Conservation (phyloP, 2,888 invertebrate genomes). For the Plutella xylostella region DNA sequence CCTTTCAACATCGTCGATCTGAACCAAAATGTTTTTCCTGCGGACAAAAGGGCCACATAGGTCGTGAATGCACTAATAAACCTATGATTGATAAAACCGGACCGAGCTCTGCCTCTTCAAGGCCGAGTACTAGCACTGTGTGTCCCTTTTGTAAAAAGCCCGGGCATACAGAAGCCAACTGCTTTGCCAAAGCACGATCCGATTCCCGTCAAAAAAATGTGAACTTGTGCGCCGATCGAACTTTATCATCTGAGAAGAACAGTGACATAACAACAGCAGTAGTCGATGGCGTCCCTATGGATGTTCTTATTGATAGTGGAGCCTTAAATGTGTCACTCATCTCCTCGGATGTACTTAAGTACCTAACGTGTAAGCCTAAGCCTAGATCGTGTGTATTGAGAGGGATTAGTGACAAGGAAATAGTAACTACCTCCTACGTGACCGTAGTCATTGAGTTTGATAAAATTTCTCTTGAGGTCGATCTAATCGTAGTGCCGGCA, state of each 20-base stretch:
- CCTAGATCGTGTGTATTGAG: slow-evolving; percentile 7
- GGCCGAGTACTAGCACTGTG: neutral
- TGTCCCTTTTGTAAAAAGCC: neutral
- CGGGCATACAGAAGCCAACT: neutral
- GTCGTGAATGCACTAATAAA: neutral
- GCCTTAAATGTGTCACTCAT: slow-evolving; percentile 17
- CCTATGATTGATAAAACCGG: neutral
- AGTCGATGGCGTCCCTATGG: slow-evolving; percentile 15
- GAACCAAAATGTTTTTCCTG: neutral
- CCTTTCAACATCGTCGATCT: neutral
- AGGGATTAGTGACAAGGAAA: slow-evolving; percentile 13
- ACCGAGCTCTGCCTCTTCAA: neutral
- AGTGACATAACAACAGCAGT: slow-evolving; percentile 13
- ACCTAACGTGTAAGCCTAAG: slow-evolving; percentile 9
- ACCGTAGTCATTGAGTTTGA: slow-evolving; percentile 14
- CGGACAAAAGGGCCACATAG: neutral
- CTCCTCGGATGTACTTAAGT: slow-evolving; percentile 11
- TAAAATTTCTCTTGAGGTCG: slow-evolving; percentile 16
- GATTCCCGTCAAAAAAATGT: slow-evolving; percentile 11
- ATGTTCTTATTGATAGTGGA: slow-evolving; percentile 22
- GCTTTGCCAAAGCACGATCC: neutral
- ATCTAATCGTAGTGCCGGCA: slow-evolving; percentile 18
- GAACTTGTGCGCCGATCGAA: slow-evolving; percentile 7
- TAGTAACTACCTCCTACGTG: slow-evolving; percentile 9
- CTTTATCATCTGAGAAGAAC: neutral